phyloP scores from a whole-genome alignment of 2,888 invertebrate species.

The Apodemia duryi region DNA sequence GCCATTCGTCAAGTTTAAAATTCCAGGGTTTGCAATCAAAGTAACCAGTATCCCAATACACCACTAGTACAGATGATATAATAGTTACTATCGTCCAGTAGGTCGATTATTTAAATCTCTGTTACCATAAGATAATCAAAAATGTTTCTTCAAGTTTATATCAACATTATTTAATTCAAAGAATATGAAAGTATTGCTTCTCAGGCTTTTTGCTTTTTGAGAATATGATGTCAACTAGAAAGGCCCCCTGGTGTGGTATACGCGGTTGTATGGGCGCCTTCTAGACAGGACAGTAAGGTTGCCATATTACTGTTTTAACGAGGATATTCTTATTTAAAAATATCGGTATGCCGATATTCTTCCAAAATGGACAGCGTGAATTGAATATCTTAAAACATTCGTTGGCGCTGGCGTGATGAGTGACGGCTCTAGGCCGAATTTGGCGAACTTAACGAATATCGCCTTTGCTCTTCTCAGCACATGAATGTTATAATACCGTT shows the following conservation, averaged over 20 bases:
- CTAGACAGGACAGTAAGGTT: conserved; percentile 7
- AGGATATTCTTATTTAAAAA: background rate
- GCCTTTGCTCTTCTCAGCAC: too few relatives aligned
- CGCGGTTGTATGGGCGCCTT: conserved; percentile 3
- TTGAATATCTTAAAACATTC: too few relatives aligned
- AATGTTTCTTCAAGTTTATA: background rate
- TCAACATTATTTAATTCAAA: conserved; percentile 2
- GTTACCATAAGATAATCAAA: background rate
- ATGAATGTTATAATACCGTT: too few relatives aligned
- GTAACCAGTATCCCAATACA: background rate
- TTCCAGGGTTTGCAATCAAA: too few relatives aligned
- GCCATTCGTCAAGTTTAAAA: too few relatives aligned
- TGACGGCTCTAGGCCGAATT: too few relatives aligned
- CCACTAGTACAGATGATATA: background rate
- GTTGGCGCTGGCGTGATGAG: too few relatives aligned
- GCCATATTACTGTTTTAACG: background rate
- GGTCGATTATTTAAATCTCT: background rate
- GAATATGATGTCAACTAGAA: conserved; percentile 14
- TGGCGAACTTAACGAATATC: too few relatives aligned
- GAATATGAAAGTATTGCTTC: conserved; percentile 1
- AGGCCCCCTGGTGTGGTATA: conserved; percentile 8
- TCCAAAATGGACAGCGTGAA: too few relatives aligned
- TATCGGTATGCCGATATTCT: too few relatives aligned
- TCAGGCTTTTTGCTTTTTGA: conserved; percentile 1
- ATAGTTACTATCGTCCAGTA: background rate